Base-by-base conservation (phyloP, 2,797 vertebrate genomes). In the Oryzias sinensis region DNA sequence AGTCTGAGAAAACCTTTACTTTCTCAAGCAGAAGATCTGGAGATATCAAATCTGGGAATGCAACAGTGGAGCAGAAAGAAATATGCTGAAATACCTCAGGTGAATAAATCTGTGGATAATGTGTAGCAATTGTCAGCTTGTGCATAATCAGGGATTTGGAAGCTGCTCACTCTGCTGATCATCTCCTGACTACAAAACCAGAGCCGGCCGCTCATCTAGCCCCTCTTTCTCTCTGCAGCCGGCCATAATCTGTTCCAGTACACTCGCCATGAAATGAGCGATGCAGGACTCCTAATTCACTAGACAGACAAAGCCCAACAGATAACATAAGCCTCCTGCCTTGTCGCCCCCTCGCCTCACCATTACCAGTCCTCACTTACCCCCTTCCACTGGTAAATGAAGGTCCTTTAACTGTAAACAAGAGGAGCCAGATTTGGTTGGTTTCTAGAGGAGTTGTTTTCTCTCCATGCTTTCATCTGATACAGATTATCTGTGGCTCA, bases 161-260 rank as follows among this genome's bases (percentile, higher is more conserved):
- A 77, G 67, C 65, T 62, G 75, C 84, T 77, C 79, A 76, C 83
- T 79, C 82, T 43, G 69, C 78, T 79, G 75, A 73, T 85, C 79
- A 70, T 85, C 81, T 72, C 81, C 72, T 82, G 74, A 83, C 81
- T 85, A 76, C 70, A 84, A 79, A 81, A 69, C 77, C 64, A 59
- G 68, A 47, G 66, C 66, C 14, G 3, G n/a, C 62, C 45, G 62
- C 54, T 57, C 54, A 67, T 25, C 60, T 43, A 16, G 14, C 50
- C 59, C 59, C 27, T 4, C 54, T 49, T 55, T 17, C 60, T 59
- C 73, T 77, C 74, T 86, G 59, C 79, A 78, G 82, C 80, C 79
- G 52, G 61, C 77, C 62, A 82, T 89, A 90, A 90, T 89, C 87
- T 86, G 85, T 87, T 89, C 87, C 87, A 89, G 86, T 84, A 79